Evolutionary conservation across 2,888 invertebrate species (phyloP).

Genomic region (Leucoptera coffeella): DNA sequence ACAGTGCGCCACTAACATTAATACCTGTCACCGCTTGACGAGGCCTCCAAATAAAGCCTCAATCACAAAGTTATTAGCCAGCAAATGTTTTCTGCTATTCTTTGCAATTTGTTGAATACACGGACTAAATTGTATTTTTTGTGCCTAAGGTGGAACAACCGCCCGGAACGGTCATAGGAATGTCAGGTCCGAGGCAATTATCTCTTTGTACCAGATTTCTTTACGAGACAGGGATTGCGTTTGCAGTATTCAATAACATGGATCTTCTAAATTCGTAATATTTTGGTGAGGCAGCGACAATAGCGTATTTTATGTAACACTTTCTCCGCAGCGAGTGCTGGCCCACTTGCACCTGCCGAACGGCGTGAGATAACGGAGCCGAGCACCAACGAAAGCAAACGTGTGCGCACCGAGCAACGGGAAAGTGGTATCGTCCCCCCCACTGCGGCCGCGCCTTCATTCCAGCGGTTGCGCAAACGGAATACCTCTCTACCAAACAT

Average conservation of each 20-base stretch:
- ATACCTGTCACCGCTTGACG: constrained; percentile 13
- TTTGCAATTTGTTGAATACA: constrained; percentile 20
- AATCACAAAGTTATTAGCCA: constrained; percentile 13
- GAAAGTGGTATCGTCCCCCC: constrained; percentile 31
- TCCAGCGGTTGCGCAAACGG: constrained; percentile 37
- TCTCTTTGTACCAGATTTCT: no score
- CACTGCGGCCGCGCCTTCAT: constrained; percentile 19
- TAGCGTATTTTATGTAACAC: constrained; percentile 41
- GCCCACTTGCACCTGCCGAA: constrained; percentile 41
- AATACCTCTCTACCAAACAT: constrained; percentile 4
- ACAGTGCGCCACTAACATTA: constrained; percentile 12
- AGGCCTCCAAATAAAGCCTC: constrained; percentile 9
- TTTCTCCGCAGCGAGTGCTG: constrained; percentile 28
- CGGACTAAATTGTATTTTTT: no score
- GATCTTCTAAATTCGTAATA: no score
- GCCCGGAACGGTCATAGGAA: constrained; percentile 36
- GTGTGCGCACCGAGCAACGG: constrained; percentile 32
- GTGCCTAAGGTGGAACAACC: constrained; percentile 36
- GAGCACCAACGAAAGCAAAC: constrained; percentile 44
- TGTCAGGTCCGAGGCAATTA: constrained; percentile 25
- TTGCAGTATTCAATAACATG: no score
- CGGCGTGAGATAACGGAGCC: constrained; percentile 35
- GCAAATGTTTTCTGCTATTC: constrained; percentile 13
- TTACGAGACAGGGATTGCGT: no score
- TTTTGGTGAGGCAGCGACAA: no score